phyloP scores from a whole-genome alignment of 2,888 invertebrate species.

The Andrena haemorrhoa region DNA sequence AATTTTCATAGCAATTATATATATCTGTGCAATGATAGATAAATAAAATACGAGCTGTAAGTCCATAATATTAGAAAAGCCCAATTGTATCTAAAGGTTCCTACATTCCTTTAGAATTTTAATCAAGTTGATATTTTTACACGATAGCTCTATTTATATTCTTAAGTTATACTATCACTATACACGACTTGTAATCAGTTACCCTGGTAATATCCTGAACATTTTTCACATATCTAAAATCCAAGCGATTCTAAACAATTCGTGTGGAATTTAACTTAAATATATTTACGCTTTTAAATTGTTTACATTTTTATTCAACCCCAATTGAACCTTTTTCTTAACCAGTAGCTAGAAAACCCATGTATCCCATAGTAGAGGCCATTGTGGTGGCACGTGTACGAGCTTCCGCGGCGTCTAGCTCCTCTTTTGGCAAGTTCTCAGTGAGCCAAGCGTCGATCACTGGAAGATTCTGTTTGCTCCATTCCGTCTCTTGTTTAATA shows the following conservation, averaged over 20 bases:
- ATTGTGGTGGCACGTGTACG: slow-evolving; percentile 4
- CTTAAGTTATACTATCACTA: slow-evolving; percentile 2
- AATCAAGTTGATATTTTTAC: neutral
- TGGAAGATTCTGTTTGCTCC: slow-evolving; percentile 91
- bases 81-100: neutral
- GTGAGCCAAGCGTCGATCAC: slow-evolving; percentile 91
- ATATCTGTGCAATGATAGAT: slow-evolving; percentile 34
- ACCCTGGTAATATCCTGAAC: neutral
- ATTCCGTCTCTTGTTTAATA: slow-evolving; percentile 91
- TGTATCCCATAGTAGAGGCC: neutral
- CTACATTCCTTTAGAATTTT: neutral
- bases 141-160: neutral
- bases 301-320: neutral
- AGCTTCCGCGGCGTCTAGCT: slow-evolving; percentile 39
- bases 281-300: slow-evolving; percentile 9
- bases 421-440: slow-evolving; percentile 83
- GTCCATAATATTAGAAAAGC: slow-evolving; percentile 1
- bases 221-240: slow-evolving; percentile 2
- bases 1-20: slow-evolving; percentile 12
- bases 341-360: neutral
- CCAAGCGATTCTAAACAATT: neutral
- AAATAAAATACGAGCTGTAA: slow-evolving; percentile 27
- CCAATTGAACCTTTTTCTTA: neutral
- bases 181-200: neutral
- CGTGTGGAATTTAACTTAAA: neutral